Evolutionary conservation across 2,888 invertebrate genomes (phyloP).

Genomic region (Brenthis daphne): DNA sequence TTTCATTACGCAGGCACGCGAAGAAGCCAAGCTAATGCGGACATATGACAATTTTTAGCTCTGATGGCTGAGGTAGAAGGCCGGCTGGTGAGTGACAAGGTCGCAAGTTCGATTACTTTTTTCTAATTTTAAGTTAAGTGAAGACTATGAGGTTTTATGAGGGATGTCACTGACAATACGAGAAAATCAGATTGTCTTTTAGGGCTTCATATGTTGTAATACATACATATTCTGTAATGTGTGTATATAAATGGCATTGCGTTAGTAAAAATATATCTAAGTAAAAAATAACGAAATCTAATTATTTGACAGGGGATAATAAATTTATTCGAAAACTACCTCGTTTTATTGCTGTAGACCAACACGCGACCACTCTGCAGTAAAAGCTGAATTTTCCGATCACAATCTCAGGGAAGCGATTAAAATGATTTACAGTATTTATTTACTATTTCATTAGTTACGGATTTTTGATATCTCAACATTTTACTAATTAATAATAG

Average conservation of each 20-base stretch:
- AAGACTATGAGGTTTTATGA: not conserved
- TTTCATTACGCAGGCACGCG: slow-evolving; percentile 17
- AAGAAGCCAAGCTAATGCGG: slow-evolving; percentile 16
- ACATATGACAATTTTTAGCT: slow-evolving; percentile 19
- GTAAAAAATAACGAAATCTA: not conserved
- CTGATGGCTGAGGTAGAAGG: slow-evolving; percentile 4
- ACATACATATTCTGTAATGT: no score
- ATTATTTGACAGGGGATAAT: not conserved
- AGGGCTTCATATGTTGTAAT: no score
- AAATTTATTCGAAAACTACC: slow-evolving; percentile 5
- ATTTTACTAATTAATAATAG: not conserved
- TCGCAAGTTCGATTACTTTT: not conserved
- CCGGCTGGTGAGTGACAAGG: slow-evolving; percentile 14
- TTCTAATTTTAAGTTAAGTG: not conserved
- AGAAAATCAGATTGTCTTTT: no score
- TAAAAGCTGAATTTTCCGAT: slow-evolving; percentile 24
- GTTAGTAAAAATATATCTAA: not conserved
- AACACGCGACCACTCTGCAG: slow-evolving; percentile 22
- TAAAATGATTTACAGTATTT: slow-evolving; percentile 25
- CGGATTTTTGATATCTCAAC: slow-evolving; percentile 15
- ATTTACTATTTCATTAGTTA: slow-evolving; percentile 25
- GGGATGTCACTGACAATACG: no score
- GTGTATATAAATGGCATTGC: no score
- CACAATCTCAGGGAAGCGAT: slow-evolving; percentile 19
- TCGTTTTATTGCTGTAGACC: not conserved